Base-by-base conservation (phyloP, 2,113 vertebrate species). In the Austrofundulus limnaeus region DNA sequence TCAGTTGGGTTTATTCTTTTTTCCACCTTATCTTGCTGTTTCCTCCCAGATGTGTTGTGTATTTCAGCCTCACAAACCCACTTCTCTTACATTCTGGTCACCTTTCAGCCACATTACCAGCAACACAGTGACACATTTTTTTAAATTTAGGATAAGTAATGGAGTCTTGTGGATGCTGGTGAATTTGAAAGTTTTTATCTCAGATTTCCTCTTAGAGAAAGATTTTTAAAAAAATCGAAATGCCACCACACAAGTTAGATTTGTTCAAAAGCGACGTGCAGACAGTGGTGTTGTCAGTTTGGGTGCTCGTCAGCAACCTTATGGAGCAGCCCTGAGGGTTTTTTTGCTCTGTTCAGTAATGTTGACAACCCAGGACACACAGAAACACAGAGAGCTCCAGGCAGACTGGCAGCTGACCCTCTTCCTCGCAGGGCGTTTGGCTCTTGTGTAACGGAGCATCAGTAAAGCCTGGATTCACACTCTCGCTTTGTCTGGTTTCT, bases 401-500 rank as follows among this genome's bases (percentile, higher is more conserved):
- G 72, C 43, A 0, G 15, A 23, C 47, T 72, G 62, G 57, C 66
- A 74, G 68, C 72, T 72, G 51, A 64, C 58, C 54, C 41, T 46
- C 48, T 17, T 24, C 15, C 24, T 31, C 61, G 57, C 63, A 31
- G 49, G 71, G 51, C 56, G 48, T 78, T 61, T 46, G 19, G 37
- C 51, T 77, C 11, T 80, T 81, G 67, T 78, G 68, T 71, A 80
- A 83, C 61, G 57, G 49, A 56, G 47, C 52, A 62, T 34, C 2
- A 5, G 28, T 14, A 1, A 60, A 21, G n/a, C 34, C 41, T n/a
- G 48, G 51, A 64, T 66, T 53, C 45, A 72, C 63, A 77, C 52
- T 23, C 16, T 72, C 41, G 13, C 52, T 43, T 31, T 66, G 3
- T 38, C 23, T 24, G 46, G 9, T 45, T 1, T 42, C 19, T 59